Evolutionary conservation across 2,888 invertebrate genomes (phyloP).

Genomic region (Malacosoma neustria): DNA sequence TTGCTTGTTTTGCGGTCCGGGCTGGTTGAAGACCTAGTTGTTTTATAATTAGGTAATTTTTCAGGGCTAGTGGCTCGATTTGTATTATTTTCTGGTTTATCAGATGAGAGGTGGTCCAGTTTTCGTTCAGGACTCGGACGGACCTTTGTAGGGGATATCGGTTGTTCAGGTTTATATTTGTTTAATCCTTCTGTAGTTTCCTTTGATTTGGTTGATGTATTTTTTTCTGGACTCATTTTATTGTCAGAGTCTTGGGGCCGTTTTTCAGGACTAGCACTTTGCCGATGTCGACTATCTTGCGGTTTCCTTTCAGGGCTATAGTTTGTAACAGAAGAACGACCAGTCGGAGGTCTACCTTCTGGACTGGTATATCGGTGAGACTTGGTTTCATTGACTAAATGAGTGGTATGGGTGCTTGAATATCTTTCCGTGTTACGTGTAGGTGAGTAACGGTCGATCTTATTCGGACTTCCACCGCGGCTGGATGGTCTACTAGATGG

Average conservation of each 20-base stretch:
- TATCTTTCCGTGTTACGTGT: conserved; percentile 38
- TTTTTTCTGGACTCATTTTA: conserved; percentile 29
- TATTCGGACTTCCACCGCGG: conserved; percentile 42
- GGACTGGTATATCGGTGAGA: conserved; percentile 31
- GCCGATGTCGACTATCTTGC: conserved; percentile 27
- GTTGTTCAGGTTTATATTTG: neutral
- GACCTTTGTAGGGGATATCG: conserved; percentile 13
- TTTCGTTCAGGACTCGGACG: conserved; percentile 28
- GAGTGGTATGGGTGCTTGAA: conserved; percentile 38
- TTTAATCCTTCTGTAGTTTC: conserved; percentile 3
- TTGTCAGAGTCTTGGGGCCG: conserved; percentile 18
- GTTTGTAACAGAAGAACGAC: conserved; percentile 35
- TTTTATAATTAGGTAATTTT: conserved; percentile 6
- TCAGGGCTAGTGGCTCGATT: conserved; percentile 8
- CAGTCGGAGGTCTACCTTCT: conserved; percentile 33
- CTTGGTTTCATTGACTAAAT: conserved; percentile 35
- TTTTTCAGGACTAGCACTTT: conserved; percentile 48
- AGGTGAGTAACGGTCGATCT: conserved; percentile 45
- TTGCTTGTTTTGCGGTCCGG: no score
- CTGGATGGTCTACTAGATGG: conserved; percentile 38
- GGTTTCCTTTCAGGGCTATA: conserved; percentile 40
- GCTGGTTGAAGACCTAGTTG: no score
- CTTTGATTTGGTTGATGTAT: conserved; percentile 13
- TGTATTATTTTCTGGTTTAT: conserved; percentile 7
- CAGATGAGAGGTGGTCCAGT: conserved; percentile 8